These are phyloP conservation scores for Littorina saxatilis DNA, from an alignment of 1,140 invertebrate species.

Conservation along the genomic window DNA sequence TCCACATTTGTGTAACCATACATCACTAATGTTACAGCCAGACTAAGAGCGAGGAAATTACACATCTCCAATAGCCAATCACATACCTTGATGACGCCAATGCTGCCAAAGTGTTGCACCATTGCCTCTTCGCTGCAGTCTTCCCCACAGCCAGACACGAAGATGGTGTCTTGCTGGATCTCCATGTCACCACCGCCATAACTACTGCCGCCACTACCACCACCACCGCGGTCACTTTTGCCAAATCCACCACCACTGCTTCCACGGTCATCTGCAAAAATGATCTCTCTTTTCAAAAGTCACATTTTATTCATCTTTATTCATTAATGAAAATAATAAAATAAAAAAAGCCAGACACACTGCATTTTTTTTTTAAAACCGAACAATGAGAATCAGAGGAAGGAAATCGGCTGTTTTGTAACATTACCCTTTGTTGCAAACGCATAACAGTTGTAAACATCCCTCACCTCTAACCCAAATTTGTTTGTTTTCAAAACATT, in stretches of 20 bases:
- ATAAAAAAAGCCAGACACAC: constrained; percentile 1
- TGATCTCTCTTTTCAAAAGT: not conserved
- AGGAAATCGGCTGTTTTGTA: too few species aligned
- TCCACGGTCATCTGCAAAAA: constrained; percentile 41
- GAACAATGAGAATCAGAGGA: too few species aligned
- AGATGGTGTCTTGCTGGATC: constrained; percentile 89
- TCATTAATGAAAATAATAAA: too few species aligned
- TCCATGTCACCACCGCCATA: constrained; percentile 58
- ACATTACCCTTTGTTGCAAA: too few species aligned
- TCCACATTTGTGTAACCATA: too few species aligned
- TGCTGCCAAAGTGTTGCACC: constrained; percentile 94
- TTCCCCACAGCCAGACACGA: constrained; percentile 94
- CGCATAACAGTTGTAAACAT: too few species aligned
- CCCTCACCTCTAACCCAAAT: too few species aligned
- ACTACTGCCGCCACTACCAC: constrained; percentile 20
- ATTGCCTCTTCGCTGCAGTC: constrained; percentile 91
- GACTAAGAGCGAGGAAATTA: too few species aligned
- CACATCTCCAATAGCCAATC: too few species aligned
- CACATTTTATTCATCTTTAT: not conserved
- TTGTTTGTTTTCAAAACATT: too few species aligned
- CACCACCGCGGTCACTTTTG: constrained; percentile 26
- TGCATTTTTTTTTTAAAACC: too few species aligned
- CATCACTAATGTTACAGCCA: too few species aligned
- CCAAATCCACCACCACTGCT: constrained; percentile 28
- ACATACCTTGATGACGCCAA: constrained; percentile 95